phyloP scores from a whole-genome alignment of 1,140 invertebrate genomes.

The Drosophila funebris region DNA sequence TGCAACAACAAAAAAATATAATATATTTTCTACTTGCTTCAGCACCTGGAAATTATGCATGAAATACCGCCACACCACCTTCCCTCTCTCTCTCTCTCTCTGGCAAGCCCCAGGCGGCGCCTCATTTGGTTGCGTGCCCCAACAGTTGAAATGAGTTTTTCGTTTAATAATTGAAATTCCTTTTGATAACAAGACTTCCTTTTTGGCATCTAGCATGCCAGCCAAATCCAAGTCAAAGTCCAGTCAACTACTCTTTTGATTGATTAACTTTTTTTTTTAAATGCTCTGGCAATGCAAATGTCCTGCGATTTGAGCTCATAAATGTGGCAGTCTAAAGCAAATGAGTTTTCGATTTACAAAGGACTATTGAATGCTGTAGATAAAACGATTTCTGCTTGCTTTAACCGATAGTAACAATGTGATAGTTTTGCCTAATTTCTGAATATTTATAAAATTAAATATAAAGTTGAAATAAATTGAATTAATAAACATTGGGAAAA shows the following conservation, averaged over 20 bases:
- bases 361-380: no score
- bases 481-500: no score
- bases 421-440: no score
- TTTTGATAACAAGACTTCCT: slow-evolving; percentile 16
- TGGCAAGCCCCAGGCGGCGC: slow-evolving; percentile 6
- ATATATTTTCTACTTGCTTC: slow-evolving; percentile 24
- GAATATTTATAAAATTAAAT: no score
- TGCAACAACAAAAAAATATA: slow-evolving; percentile 68
- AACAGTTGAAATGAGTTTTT: slow-evolving; percentile 49
- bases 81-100: background rate
- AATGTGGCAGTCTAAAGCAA: slow-evolving; percentile 1
- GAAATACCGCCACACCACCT: background rate
- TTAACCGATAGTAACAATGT: background rate
- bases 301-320: background rate
- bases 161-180: slow-evolving; percentile 56
- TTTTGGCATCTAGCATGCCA: background rate
- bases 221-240: background rate
- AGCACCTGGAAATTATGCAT: slow-evolving; percentile 44
- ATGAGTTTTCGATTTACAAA: background rate
- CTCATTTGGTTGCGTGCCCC: slow-evolving; percentile 22
- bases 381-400: no score
- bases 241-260: slow-evolving; percentile 29
- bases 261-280: slow-evolving; percentile 25
- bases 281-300: slow-evolving; percentile 13
- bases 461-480: no score